A percentile compares a stretch with the other conserved stretches of the same genome.
phyloP scores from a whole-genome alignment of 2,888 invertebrate species.

The Eupithecia inturbata region DNA sequence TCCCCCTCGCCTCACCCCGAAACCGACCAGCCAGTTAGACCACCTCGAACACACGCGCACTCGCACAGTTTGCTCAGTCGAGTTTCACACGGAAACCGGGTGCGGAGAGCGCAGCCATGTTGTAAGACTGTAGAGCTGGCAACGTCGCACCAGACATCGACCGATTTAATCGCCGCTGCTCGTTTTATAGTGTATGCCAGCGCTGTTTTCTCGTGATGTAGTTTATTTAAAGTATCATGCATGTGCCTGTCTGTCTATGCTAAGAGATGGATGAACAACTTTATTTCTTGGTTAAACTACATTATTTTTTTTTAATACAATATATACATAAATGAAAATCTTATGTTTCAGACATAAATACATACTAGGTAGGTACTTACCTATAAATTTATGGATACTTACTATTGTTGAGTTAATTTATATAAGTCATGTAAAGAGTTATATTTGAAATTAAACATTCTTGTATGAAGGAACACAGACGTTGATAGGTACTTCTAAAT shows the following conservation, averaged over 20 bases:
- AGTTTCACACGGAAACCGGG: constrained; percentile 84
- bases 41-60: constrained; percentile 74
- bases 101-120: constrained; percentile 81
- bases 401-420: too few species aligned
- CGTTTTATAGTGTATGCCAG: constrained; percentile 50
- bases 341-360: neutral
- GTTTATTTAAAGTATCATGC: constrained; percentile 23
- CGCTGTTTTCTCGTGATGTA: constrained; percentile 59
- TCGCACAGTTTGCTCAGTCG: constrained; percentile 70
- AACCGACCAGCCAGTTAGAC: constrained; percentile 53
- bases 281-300: neutral
- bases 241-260: constrained; percentile 15
- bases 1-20: constrained; percentile 44
- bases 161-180: constrained; percentile 77
- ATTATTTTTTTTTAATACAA: neutral
- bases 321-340: neutral
- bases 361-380: neutral
- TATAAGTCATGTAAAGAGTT: too few species aligned
- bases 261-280: neutral
- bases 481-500: neutral
- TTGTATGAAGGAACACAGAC: neutral
- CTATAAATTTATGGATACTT: neutral
- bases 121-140: constrained; percentile 80
- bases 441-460: too few species aligned
- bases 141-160: constrained; percentile 83